Evolutionary conservation across 2,888 invertebrate genomes (phyloP).

Genomic region (Protophormia terraenovae): DNA sequence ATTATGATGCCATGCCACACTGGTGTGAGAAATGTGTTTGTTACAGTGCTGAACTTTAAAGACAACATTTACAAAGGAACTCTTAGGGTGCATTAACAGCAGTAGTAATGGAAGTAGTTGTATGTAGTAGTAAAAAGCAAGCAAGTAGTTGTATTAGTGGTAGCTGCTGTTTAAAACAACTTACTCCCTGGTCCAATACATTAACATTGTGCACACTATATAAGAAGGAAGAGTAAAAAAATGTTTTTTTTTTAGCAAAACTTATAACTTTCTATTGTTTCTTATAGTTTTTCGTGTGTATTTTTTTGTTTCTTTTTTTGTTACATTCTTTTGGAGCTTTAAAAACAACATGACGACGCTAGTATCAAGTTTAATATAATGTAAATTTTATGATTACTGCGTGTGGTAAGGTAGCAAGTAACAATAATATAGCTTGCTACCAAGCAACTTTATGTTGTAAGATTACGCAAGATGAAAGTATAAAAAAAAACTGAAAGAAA

Average conservation of each 20-base stretch:
- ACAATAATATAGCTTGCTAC: neutral
- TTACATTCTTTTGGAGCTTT: neutral
- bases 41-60: neutral
- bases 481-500: neutral
- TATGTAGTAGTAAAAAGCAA: no score
- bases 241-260: neutral
- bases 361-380: constrained; percentile 61
- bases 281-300: neutral
- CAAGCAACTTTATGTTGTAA: neutral
- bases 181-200: neutral
- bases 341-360: constrained; percentile 55
- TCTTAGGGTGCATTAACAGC: constrained; percentile 3
- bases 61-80: neutral
- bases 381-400: constrained; percentile 64
- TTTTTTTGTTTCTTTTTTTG: neutral
- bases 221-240: neutral
- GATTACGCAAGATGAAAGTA: neutral
- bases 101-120: neutral
- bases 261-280: constrained; percentile 16
- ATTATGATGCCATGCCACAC: neutral
- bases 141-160: no score
- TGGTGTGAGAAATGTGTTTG: neutral
- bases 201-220: neutral
- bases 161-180: constrained; percentile 3
- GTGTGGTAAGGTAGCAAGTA: constrained; percentile 21